Base-by-base conservation (phyloP, 1,140 invertebrate species). In the Aphelinus certus region DNA sequence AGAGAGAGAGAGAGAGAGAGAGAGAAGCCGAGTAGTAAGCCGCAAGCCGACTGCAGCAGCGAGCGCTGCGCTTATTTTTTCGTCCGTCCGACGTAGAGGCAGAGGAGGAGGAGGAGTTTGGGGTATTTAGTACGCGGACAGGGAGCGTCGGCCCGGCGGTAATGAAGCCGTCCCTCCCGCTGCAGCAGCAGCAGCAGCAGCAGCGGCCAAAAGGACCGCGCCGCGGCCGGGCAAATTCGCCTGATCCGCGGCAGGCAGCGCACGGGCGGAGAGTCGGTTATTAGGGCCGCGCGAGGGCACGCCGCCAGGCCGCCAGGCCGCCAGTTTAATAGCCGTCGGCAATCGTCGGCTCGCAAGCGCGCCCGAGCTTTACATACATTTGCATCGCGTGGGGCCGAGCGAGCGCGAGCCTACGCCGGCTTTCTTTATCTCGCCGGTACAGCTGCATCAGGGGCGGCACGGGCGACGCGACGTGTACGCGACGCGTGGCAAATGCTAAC, bases 281-380 rank as follows among this genome's bases (percentile, higher is more conserved):
- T 85, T 84, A 85, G 76, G 73, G 79, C 47, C 69, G 26, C 26
- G 26, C 26, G 74, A 79, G 76, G 77, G 80, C 73, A 81, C 81
- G 80, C 84, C 81, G 81, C 81, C 82, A 81, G 83, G 82, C 84
- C 85, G 83, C 83, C 26, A 26, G 26, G 26, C 26, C 26, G 26
- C 26, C 26, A 84, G 81, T 86, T 86, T 86, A 88, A 88, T 86
- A 84, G 85, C 81, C 80, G 76, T 75, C 81, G 83, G 81, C 84
- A 84, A 85, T 87, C 84, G 80, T 76, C 77, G 46, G 48, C 3
- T 26, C 49, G 53, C n/a, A 26, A 26, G 26, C 26, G n/a, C 7
- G n/a, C 63, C 48, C 51, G 62, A 43, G 66, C 66, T 75, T 75
- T 85, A 83, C 84, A 85, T 85, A 84, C 53, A 85, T 85, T 85